Percentiles rank a stretch among this genome's conserved stretches.
Evolutionary conservation across 2,113 vertebrate species (phyloP).

Genomic region (Baryphthengus martii): DNA sequence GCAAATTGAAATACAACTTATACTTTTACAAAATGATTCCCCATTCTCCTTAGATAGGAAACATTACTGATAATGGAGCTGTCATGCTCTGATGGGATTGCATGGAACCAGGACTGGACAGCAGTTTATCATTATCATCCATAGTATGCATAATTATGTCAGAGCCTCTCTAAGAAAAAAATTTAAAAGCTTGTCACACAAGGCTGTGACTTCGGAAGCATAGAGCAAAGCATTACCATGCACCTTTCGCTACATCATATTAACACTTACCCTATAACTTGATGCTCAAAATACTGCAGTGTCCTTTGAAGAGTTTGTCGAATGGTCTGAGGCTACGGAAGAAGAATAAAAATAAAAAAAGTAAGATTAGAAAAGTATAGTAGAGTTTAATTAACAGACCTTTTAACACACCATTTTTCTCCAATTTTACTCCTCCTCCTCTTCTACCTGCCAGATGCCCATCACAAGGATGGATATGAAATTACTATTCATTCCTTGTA

Average conservation of each 20-base stretch:
- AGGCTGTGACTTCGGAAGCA: neutral
- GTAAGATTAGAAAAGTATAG: neutral
- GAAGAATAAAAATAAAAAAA: constrained; percentile 49
- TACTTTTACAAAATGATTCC: neutral
- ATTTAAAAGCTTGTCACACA: neutral
- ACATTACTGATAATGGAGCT: neutral
- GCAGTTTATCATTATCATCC: neutral
- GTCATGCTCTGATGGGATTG: rapidly evolving
- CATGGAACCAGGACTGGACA: neutral
- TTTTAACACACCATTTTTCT: neutral
- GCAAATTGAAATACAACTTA: neutral
- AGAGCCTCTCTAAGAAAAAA: neutral
- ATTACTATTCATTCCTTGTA: neutral
- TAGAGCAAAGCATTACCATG: neutral
- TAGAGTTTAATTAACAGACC: neutral
- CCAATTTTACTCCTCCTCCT: constrained; percentile 4
- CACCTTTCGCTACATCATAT: neutral
- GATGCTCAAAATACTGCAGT: constrained; percentile 87
- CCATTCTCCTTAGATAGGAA: neutral
- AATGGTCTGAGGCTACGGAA: constrained; percentile 89
- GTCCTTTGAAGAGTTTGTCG: constrained; percentile 93
- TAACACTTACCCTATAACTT: constrained; percentile 88
- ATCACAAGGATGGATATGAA: neutral
- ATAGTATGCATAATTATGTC: neutral
- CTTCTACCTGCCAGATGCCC: neutral